Percentiles rank a stretch among this genome's conserved stretches.
These are phyloP conservation scores for Chorisops tibialis DNA, from an alignment of 2,888 invertebrate species.

Conservation along the genomic window DNA sequence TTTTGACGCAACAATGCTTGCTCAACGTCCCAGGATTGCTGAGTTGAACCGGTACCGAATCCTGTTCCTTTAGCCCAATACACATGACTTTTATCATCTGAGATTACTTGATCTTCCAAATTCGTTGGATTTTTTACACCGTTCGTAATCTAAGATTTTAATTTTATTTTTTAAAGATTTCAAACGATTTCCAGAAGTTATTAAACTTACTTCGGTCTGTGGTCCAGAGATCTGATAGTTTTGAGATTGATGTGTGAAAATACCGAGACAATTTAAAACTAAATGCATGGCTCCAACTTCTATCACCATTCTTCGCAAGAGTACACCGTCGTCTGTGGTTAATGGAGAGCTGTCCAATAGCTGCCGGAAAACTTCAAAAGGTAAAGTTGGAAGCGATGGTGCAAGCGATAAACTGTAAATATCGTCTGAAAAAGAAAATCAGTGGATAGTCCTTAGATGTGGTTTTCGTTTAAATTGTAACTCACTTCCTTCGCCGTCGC, in stretches of 20 bases:
- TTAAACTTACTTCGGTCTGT: constrained; percentile 38
- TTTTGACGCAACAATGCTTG: constrained; percentile 85
- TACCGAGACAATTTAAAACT: constrained; percentile 80
- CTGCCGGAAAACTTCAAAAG: constrained; percentile 58
- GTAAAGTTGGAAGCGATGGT: constrained; percentile 61
- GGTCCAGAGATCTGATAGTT: constrained; percentile 51
- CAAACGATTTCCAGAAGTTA: not conserved
- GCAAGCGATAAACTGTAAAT: constrained; percentile 69
- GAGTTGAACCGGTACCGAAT: constrained; percentile 92
- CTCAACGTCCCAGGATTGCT: constrained; percentile 95
- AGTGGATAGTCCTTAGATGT: not conserved
- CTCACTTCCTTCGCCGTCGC: constrained; percentile 86
- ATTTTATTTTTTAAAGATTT: not conserved
- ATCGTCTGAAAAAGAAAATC: constrained; percentile 54
- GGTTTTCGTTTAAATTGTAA: constrained; percentile 30
- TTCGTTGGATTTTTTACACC: constrained; percentile 40
- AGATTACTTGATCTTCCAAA: constrained; percentile 53
- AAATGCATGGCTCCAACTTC: constrained; percentile 82
- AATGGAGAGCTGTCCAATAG: constrained; percentile 74
- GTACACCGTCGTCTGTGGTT: constrained; percentile 70
- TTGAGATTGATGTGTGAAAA: constrained; percentile 79
- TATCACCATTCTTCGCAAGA: constrained; percentile 73
- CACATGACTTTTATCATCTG: constrained; percentile 70
- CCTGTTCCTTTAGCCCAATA: constrained; percentile 98
- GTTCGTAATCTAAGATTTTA: constrained; percentile 1